Evolutionary conservation across 2,797 vertebrate species (phyloP).

Genomic region (Oryzias sinensis): DNA sequence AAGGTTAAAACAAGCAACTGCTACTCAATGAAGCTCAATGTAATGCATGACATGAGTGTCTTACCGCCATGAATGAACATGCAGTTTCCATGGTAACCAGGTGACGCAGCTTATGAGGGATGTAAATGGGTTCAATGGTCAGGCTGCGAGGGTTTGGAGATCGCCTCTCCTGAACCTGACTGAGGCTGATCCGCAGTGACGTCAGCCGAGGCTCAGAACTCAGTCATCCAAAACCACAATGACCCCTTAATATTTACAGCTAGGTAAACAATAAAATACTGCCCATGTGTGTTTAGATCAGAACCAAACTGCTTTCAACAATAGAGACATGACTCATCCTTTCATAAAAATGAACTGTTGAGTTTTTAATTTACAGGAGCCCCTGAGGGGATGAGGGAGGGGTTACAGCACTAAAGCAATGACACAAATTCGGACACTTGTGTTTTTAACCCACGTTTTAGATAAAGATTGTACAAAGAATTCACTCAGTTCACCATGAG

Average conservation of each 20-base stretch:
- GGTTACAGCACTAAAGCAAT: conserved; percentile 1
- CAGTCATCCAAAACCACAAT: neutral
- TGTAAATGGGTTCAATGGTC: conserved; percentile 18
- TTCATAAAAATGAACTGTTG: conserved; percentile 12
- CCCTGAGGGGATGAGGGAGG: neutral
- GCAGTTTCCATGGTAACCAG: conserved; percentile 50
- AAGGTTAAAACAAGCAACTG: neutral
- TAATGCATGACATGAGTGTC: conserved; percentile 19
- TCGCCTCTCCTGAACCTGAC: conserved; percentile 18
- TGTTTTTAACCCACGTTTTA: no score
- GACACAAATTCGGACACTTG: neutral
- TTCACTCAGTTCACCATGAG: no score
- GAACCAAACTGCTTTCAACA: neutral
- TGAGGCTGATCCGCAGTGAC: conserved; percentile 9
- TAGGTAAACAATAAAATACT: conserved; percentile 11
- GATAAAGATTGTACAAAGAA: no score
- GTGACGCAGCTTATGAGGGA: conserved; percentile 28
- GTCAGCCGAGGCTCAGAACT: conserved; percentile 1
- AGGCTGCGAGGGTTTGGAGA: neutral
- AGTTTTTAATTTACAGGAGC: conserved; percentile 14
- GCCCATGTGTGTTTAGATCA: conserved; percentile 4
- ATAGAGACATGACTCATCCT: neutral
- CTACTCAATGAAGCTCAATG: conserved; percentile 15
- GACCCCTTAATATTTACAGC: conserved; percentile 13
- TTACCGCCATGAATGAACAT: conserved; percentile 47